Evolutionary conservation across 1,140 invertebrate genomes (phyloP).

Genomic region (Bicyclus anynana): DNA sequence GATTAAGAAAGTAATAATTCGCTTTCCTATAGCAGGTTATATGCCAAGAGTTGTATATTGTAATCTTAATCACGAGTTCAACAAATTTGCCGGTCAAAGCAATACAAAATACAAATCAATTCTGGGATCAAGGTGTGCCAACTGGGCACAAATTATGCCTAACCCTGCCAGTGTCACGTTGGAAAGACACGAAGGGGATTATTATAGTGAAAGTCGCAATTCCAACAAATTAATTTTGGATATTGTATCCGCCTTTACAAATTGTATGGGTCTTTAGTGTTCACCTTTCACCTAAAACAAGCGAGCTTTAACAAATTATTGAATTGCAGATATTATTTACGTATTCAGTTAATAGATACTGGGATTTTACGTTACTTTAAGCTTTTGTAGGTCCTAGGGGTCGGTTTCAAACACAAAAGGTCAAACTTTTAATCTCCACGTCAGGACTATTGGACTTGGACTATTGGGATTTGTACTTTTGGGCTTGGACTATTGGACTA

Average conservation of each 20-base stretch:
- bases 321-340: not conserved
- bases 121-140: not conserved
- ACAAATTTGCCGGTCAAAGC: not conserved
- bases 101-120: not conserved
- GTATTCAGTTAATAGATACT: not conserved
- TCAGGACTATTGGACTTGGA: too few relatives aligned
- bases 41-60: too few relatives aligned
- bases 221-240: not conserved
- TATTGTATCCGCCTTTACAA: not conserved
- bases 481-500: too few relatives aligned
- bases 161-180: not conserved
- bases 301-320: not conserved
- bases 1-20: too few relatives aligned
- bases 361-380: too few relatives aligned
- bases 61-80: too few relatives aligned
- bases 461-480: too few relatives aligned
- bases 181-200: not conserved
- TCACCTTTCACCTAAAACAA: not conserved
- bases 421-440: too few relatives aligned
- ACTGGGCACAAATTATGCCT: not conserved
- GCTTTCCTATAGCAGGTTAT: too few relatives aligned
- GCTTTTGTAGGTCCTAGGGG: too few relatives aligned
- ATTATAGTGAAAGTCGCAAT: slow-evolving; percentile 3
- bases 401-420: too few relatives aligned
- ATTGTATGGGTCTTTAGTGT: not conserved